Evolutionary conservation across 2,888 invertebrate species (phyloP), one percentile per base, ranked within the genome.

Genomic region (Noctua janthe): DNA sequence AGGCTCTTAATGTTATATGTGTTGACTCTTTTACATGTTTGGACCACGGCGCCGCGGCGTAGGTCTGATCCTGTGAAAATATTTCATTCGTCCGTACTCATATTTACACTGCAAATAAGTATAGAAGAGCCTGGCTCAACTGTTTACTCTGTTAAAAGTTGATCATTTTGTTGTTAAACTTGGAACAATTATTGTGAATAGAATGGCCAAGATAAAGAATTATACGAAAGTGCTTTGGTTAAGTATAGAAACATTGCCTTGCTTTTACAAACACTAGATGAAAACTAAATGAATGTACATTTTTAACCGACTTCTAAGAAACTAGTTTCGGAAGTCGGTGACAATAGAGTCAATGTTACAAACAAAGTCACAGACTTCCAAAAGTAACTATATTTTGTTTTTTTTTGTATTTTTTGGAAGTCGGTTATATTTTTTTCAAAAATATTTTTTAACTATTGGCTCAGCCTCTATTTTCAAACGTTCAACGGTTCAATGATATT

Each of bases 31-130:
- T 43, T 20, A 49, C 43, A 49, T 49, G 73, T 56, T 59, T 13
- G 66, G 17, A 49, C 49, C 56, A 10, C n/a, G 47, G n/a, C n/a
- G 35, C 29, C 29, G 29, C 29, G 29, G 29, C 3, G 39, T 6
- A 62, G 20, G 35, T 35, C 43, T 29, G 47, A 56, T 54, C 69
- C 76, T 76, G 76, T 62, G 23, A n/a, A 59, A 6, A 59, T 82
- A 59, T 74, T 67, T 80, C 7, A 67, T 51, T 39, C 20, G 67
- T 56, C 67, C 73, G 23, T 54, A 20, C 49, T 59, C 17, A 69
- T 80, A 80, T 81, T 81, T 76, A 77, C 62, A 43, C 15, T 17
- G 83, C 29, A 54, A 76, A 81, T 67, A 76, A 39, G 10, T 49
- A 39, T 15, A 62, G n/a, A 70, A 62, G n/a, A 70, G 39, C 17